Evolutionary conservation across 2,113 vertebrate genomes (phyloP).

Genomic region (Micromys minutus): DNA sequence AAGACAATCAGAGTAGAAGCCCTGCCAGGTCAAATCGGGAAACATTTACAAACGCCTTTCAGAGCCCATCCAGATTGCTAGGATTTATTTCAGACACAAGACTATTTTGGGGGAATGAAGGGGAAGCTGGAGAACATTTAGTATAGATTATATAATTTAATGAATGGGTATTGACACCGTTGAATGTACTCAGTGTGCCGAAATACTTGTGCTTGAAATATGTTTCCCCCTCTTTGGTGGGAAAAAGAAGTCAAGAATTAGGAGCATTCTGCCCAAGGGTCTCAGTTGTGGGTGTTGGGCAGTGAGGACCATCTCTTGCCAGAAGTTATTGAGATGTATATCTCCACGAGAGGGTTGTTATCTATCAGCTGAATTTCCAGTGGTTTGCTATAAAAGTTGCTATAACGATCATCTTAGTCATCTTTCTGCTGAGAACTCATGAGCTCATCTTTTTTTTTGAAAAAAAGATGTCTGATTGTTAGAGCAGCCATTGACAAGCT

Average conservation of each 20-base stretch:
- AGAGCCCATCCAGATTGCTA: conserved; percentile 14
- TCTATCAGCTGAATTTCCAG: not conserved
- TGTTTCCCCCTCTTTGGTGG: not conserved
- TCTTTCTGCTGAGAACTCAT: not conserved
- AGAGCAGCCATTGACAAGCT: not conserved
- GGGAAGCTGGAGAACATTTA: not conserved
- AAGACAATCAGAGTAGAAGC: not conserved
- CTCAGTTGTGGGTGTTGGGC: not conserved
- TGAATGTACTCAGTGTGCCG: not conserved
- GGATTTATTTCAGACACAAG: conserved; percentile 40
- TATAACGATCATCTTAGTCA: not conserved
- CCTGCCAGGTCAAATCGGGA: conserved; percentile 28
- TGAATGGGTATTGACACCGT: not conserved
- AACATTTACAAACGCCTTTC: conserved; percentile 49
- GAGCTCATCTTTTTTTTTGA: not conserved
- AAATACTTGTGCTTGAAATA: not conserved
- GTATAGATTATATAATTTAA: not conserved
- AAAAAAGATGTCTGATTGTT: not conserved
- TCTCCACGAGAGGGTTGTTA: not conserved
- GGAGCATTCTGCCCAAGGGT: not conserved
- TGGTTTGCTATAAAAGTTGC: not conserved
- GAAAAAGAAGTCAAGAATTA: not conserved
- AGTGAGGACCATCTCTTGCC: not conserved
- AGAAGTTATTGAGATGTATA: conserved; percentile 8
- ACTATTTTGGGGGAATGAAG: not conserved